Evolutionary conservation across 2,888 invertebrate genomes (phyloP), one percentile per base, ranked within the genome.

Genomic region (Oscheius onirici): DNA sequence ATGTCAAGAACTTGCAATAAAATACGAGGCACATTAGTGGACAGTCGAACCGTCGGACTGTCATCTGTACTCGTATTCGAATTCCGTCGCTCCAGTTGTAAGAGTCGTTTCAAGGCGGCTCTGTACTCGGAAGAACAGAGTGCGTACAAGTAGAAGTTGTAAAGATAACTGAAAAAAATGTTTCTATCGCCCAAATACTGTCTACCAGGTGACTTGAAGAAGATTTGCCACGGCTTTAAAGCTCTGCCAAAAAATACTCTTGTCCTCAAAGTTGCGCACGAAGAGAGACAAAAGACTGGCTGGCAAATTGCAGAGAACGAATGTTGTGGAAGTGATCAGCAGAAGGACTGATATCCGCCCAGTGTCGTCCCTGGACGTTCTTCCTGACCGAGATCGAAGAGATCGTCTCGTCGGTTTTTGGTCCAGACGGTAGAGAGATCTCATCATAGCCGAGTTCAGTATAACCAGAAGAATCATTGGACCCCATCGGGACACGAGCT

Each of bases 171-270:
- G 77, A 41, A 76, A 71, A 2, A 2, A 3, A 20, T 2, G 28
- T 2, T 17, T 28, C 1, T n/a, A 15, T 41, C 20, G 11, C 6
- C 0, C 2, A 15, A 6, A 24, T 3, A 13, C 15, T 26, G 26
- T 13, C 20, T n/a, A 84, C 83, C 89, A 90, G 68, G 89, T 87
- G 26, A 89, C 84, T 78, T 90, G 90, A 43, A 89, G 80, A 46
- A 88, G 84, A 75, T 90, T 90, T n/a, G 89, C 89, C 41, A 88
- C 82, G 13, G 90, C 89, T 60, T 89, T 86, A 79, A 90, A 90
- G n/a, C 88, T 81, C 79, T 89, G 89, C 78, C 88, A 88, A 63
- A 60, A 65, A 15, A 75, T 11, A 28, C 54, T 65, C 17, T 72
- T 55, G 22, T 67, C 55, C 2, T 58, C 17, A 11, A 83, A 79